A percentile compares a stretch with the other conserved stretches of the same genome.
phyloP scores from a whole-genome alignment of 2,113 vertebrate species.

The Lamprotornis superbus region DNA sequence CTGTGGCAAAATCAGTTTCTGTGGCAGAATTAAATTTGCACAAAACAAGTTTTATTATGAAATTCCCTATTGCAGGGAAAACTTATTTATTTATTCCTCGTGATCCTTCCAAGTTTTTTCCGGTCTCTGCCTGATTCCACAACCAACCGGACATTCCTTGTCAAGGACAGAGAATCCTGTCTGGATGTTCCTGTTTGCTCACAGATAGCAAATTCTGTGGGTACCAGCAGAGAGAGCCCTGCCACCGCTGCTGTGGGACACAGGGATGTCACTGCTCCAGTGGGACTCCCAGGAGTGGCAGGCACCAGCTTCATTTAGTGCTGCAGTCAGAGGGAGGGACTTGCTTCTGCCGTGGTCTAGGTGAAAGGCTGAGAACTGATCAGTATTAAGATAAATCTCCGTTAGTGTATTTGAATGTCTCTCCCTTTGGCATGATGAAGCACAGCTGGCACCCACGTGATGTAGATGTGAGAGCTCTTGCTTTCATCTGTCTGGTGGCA shows the following conservation, averaged over 20 bases:
- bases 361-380: not conserved
- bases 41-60: slow-evolving; percentile 15
- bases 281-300: not conserved
- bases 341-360: not conserved
- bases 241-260: not conserved
- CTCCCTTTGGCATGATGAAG: not conserved
- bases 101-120: not conserved
- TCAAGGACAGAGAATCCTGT: not conserved
- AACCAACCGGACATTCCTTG: not conserved
- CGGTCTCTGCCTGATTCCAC: not conserved
- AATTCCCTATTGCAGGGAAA: not conserved
- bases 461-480: not conserved
- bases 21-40: slow-evolving; percentile 31
- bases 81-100: slow-evolving; percentile 6
- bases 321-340: not conserved
- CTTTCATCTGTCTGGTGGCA: not conserved
- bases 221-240: not conserved
- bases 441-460: not conserved
- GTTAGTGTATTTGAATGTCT: not conserved
- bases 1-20: not conserved
- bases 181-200: not conserved
- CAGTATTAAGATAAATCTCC: not conserved
- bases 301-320: not conserved
- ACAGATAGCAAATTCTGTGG: not conserved
- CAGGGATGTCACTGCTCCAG: not conserved